Evolutionary conservation across 2,797 vertebrate species (phyloP).

Genomic region (Catostomus latipinnis): DNA sequence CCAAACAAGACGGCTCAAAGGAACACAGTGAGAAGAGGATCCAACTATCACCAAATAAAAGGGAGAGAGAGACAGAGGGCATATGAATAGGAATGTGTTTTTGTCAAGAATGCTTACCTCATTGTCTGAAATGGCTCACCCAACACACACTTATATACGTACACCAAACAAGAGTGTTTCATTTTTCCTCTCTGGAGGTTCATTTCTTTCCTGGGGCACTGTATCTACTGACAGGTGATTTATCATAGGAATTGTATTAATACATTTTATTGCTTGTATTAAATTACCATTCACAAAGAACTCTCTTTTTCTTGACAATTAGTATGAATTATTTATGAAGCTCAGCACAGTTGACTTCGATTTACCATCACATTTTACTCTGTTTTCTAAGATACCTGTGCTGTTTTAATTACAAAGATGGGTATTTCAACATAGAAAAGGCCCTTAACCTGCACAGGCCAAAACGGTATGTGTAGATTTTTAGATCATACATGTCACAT

Average conservation of each 20-base stretch:
- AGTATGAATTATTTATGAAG: slow-evolving; percentile 22
- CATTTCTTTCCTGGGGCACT: slow-evolving; percentile 31
- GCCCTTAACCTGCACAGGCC: neutral
- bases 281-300: slow-evolving; percentile 6
- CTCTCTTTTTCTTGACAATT: neutral
- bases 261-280: slow-evolving; percentile 28
- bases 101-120: slow-evolving; percentile 48
- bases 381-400: neutral
- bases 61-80: slow-evolving; percentile 46
- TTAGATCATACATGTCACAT: neutral
- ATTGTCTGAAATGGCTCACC: slow-evolving; percentile 45
- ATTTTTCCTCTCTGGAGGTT: slow-evolving; percentile 31
- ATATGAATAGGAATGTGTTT: slow-evolving; percentile 50
- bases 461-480: neutral
- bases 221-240: slow-evolving; percentile 27
- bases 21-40: slow-evolving; percentile 56
- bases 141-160: slow-evolving; percentile 13
- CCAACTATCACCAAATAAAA: slow-evolving; percentile 56
- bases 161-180: neutral
- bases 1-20: slow-evolving; percentile 70
- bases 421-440: neutral
- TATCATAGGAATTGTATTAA: slow-evolving; percentile 2
- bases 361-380: slow-evolving; percentile 3
- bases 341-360: slow-evolving; percentile 6
- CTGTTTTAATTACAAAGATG: neutral